Base-by-base conservation (phyloP, 92 coral and sea anemone genomes). In the Phenganax stokvisi region DNA sequence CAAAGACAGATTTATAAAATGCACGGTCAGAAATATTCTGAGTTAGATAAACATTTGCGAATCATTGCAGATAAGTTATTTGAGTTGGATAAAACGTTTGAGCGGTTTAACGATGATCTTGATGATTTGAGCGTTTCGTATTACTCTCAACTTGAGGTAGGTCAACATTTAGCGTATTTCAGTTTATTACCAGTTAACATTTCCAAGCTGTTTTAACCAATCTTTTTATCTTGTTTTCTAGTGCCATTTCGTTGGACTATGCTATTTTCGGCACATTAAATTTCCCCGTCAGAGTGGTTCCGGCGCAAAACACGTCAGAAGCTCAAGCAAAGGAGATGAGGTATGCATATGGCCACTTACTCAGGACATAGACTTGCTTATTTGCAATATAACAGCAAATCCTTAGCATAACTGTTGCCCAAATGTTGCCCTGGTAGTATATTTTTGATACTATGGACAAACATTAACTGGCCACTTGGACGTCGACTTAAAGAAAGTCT, bases 111-210 rank as follows among this genome's bases (percentile, higher is more conserved):
- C 8, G 80, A 76, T 13, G 47, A 67, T 15, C 20, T 76, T 30
- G 81, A 76, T 58, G 81, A 76, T 15, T 12, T 76, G 27, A 53
- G 70, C 8, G 80, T 75, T 57, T 31, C 17, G n/a, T 12, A 68
- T 10, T 64, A 64, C 47, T 64, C 70, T 8, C 31, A 64, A 64
- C 10, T 68, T 6, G 73, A 68, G 73, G 73, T 68, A 30, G 0
- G 73, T 68, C 47, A n/a, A 44, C 9, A 8, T 64, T 3, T 37
- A 37, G 47, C 12, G n/a, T 13, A 59, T 25, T 17, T 59, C 65
- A 59, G 16, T 59, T 59, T 13, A 59, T 6, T 12, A 3, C 65
- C 17, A 13, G 16, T 59, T 59, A 3, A n/a, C 17, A 10, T n/a
- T 59, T 59, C 20, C 65, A 59, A 59, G 12, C 20, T 6, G 16